Percentiles rank a stretch among this genome's conserved stretches.
Evolutionary conservation across 2,797 vertebrate genomes (phyloP).

Genomic region (Prionace glauca): DNA sequence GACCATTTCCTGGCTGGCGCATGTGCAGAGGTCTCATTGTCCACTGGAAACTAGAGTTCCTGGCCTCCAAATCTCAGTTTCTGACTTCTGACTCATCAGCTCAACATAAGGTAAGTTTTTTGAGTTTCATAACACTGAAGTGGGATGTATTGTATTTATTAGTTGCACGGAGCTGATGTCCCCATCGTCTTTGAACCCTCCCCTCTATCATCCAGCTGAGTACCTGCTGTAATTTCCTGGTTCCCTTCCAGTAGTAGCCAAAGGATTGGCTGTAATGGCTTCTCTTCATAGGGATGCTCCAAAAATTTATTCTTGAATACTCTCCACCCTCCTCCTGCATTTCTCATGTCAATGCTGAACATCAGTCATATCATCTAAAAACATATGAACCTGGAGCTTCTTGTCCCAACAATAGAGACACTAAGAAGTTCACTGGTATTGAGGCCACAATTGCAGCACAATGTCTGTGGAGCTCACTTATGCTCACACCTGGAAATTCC

Average conservation of each 20-base stretch:
- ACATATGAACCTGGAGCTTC: not conserved
- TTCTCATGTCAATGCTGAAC: not conserved
- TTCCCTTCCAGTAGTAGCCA: not conserved
- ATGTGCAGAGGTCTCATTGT: too few relatives aligned
- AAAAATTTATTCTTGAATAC: not conserved
- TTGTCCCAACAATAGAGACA: not conserved
- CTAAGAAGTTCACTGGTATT: too few relatives aligned
- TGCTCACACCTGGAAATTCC: too few relatives aligned
- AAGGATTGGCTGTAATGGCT: not conserved
- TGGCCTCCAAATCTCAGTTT: too few relatives aligned
- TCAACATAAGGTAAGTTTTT: too few relatives aligned
- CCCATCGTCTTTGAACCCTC: not conserved
- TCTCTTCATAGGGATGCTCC: not conserved
- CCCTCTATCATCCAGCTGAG: not conserved
- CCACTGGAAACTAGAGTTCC: too few relatives aligned
- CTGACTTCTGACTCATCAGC: too few relatives aligned
- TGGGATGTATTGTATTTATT: not conserved
- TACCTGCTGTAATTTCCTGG: not conserved
- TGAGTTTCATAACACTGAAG: not conserved
- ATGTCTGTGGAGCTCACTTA: too few relatives aligned
- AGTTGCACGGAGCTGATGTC: not conserved
- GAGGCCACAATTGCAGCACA: too few relatives aligned
- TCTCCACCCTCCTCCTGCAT: not conserved
- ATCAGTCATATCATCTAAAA: not conserved
- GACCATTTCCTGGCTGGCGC: too few relatives aligned